Conservation (phyloP, 2,113 vertebrate genomes). For the Epinephelus moara region DNA sequence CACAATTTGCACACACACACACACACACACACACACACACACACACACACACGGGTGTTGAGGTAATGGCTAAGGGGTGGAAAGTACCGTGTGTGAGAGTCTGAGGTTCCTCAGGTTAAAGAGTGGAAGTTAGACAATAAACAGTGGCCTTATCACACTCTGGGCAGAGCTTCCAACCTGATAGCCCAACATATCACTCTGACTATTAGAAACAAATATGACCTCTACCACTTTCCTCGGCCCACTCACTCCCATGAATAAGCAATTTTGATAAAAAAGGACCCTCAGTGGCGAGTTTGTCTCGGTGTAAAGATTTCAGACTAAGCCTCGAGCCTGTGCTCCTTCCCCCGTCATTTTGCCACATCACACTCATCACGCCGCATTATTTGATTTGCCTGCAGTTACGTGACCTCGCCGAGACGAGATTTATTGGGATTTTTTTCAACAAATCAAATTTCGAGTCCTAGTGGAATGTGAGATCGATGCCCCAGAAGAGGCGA, state of each 20-base stretch:
- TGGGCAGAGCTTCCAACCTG: conserved; percentile 77
- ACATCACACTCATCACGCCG: conserved; percentile 7
- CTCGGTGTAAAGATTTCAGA: background rate
- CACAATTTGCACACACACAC: background rate
- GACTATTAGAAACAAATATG: conserved; percentile 72
- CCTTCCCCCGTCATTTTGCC: conserved; percentile 26
- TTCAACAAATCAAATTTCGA: conserved; percentile 56
- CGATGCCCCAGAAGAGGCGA: conserved; percentile 44
- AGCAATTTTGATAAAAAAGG: conserved; percentile 23
- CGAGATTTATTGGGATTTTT: conserved; percentile 56
- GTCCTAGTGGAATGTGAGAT: conserved; percentile 46
- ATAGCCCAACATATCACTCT: conserved; percentile 61
- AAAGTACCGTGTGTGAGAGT: conserved; percentile 72
- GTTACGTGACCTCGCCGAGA: conserved; percentile 49
- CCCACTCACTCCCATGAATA: conserved; percentile 35
- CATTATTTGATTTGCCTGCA: conserved; percentile 50
- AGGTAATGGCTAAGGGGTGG: conserved; percentile 72
- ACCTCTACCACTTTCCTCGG: conserved; percentile 50
- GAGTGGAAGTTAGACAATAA: conserved; percentile 82
- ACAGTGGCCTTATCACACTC: conserved; percentile 80
- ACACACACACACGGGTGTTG: conserved; percentile 36
- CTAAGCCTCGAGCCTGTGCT: too few relatives aligned
- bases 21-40: conserved; percentile 15
- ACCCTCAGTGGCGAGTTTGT: conserved; percentile 8
- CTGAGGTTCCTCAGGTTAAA: conserved; percentile 75